Evolutionary conservation across 2,888 invertebrate species (phyloP).

Genomic region (Campoplex capitator): DNA sequence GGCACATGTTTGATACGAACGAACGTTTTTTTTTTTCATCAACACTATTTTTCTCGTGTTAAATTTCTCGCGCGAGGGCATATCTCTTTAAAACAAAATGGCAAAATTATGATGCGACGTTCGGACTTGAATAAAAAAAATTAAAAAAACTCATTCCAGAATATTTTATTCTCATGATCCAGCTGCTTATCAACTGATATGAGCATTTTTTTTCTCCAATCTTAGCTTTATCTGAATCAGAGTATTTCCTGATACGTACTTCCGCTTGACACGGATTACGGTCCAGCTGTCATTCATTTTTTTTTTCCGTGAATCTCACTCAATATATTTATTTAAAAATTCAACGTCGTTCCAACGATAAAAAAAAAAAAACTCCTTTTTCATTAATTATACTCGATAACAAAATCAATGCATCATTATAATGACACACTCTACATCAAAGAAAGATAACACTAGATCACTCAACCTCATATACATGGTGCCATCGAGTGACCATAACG

Average conservation of each 20-base stretch:
- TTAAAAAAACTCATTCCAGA: not conserved
- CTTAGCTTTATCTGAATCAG: not conserved
- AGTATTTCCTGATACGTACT: conserved; percentile 20
- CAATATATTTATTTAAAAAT: not conserved
- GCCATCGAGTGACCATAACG: not conserved
- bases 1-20: conserved; percentile 1
- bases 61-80: not conserved
- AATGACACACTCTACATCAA: not conserved
- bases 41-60: not conserved
- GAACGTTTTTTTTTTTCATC: conserved; percentile 17
- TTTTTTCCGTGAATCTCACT: not conserved
- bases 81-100: not conserved
- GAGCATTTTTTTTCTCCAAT: not conserved
- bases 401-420: not conserved
- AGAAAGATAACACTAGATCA: too few relatives aligned
- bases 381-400: not conserved
- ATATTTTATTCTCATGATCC: not conserved
- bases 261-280: not conserved
- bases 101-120: not conserved
- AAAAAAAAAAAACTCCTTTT: not conserved
- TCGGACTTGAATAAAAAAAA: not conserved
- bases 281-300: not conserved
- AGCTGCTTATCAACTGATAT: conserved; percentile 20
- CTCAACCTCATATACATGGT: not conserved
- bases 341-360: not conserved